Base-by-base conservation (phyloP, 1,140 invertebrate genomes). In the Coptotermes formosanus region DNA sequence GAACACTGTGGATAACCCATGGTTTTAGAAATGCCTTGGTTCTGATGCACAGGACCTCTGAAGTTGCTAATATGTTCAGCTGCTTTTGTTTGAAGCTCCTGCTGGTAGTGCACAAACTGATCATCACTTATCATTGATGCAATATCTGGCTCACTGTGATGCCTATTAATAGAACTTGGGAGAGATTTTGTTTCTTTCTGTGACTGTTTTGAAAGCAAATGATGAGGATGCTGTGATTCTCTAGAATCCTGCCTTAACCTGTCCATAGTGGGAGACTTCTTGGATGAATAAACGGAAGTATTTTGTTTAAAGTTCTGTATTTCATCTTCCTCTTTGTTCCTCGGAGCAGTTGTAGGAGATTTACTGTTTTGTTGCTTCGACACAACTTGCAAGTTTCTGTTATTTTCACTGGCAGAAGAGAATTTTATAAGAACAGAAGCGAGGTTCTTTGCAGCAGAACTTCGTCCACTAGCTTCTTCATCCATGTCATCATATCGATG, bases 401-500 rank as follows among this genome's bases (percentile, higher is more conserved):
- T 59, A 75, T 75, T 75, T 75, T 75, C 64, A 75, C 25, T 25
- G 8, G 82, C 45, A 21, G 84, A 75, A 43, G 87, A 88, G 55
- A 88, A 82, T 86, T 82, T 83, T 59, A 45, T 75, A 16, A 88
- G 83, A 30, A 87, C 85, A 23, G 87, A 85, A 85, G 84, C 87
- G 23, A 88, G 81, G 86, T 87, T 88, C 52, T 75, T 82, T 14
- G 85, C 87, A 23, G 88, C 88, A 82, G 85, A 84, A 83, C 59
- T 84, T 7, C 87, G 82, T 23, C 86, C 86, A 43, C 48, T 52
- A 21, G n/a, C 83, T 30, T 85, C 83, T 45, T 88, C 87, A 82
- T 91, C 90, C 69, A 89, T 89, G 55, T 91, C 89, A 82, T 91
- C 89, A 87, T 90, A 88, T 85, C 88, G 90, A 90, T 91, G 91